Evolutionary conservation across 2,888 invertebrate genomes (phyloP).

Genomic region (Tenthredo distinguenda): DNA sequence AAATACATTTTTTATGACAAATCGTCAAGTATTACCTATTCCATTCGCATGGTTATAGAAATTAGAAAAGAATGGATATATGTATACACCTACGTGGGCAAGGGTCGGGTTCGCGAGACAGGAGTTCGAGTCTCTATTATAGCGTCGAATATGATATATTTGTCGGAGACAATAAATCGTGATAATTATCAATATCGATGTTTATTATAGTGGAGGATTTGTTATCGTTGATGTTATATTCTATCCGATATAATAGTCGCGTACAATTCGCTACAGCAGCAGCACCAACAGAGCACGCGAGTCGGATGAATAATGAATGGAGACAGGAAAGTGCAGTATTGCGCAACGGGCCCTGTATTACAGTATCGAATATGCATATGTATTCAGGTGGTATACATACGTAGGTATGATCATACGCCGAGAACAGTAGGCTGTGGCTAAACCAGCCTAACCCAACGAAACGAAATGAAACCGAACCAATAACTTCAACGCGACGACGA

Average conservation of each 20-base stretch:
- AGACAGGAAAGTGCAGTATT: slow-evolving; percentile 65
- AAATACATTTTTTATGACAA: not conserved
- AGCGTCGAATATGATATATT: not conserved
- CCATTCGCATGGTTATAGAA: slow-evolving; percentile 3
- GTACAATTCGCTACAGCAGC: not conserved
- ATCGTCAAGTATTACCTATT: not conserved
- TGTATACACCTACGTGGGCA: not conserved
- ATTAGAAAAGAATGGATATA: not conserved
- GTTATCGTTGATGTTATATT: slow-evolving; percentile 9
- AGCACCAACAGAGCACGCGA: slow-evolving; percentile 57
- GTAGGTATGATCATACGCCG: not conserved
- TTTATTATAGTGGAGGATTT: not conserved
- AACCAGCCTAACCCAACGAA: not conserved
- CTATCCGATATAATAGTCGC: slow-evolving; percentile 8
- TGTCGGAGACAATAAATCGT: not conserved
- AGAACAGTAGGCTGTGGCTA: slow-evolving; percentile 26
- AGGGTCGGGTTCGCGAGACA: not conserved
- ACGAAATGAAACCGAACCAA: slow-evolving; percentile 17
- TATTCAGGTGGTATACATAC: not conserved
- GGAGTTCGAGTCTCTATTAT: not conserved
- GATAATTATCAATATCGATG: not conserved
- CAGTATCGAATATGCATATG: slow-evolving; percentile 7
- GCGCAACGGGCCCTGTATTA: slow-evolving; percentile 59
- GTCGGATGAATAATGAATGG: slow-evolving; percentile 62
- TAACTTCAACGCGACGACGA: not conserved